Conservation (phyloP, 1,140 invertebrate genomes). For the Drosophila ogumai region DNA sequence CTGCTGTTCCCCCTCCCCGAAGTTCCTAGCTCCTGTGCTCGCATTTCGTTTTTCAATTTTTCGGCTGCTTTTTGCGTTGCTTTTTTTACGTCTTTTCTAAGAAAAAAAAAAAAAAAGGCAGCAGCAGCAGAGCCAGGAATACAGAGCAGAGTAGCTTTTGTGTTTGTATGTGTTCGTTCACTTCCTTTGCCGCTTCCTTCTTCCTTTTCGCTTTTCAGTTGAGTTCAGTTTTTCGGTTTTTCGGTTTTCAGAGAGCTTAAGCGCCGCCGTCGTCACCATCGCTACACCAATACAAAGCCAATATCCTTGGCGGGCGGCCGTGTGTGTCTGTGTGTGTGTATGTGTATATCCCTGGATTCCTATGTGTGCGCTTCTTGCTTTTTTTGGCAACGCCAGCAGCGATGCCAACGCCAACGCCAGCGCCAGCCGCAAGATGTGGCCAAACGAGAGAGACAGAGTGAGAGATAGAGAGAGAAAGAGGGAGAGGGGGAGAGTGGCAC, state of each 20-base stretch:
- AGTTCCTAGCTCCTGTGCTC: background rate
- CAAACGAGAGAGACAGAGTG: constrained; percentile 9
- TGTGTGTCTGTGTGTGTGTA: constrained; percentile 11
- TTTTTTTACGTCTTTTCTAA: constrained; percentile 39
- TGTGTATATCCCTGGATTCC: constrained; percentile 12
- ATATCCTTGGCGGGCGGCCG: constrained; percentile 13
- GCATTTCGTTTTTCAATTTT: constrained; percentile 51
- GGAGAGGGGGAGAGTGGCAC: background rate
- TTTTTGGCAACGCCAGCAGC: constrained; percentile 45
- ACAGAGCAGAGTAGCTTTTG: constrained; percentile 24
- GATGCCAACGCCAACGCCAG: constrained; percentile 19
- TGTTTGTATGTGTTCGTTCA: constrained; percentile 41
- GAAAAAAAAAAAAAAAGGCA: constrained; percentile 24
- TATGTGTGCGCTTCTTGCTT: constrained; percentile 22
- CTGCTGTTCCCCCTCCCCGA: background rate
- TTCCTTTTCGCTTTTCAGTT: constrained; percentile 55
- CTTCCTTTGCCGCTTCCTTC: constrained; percentile 77
- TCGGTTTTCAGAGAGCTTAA: constrained; percentile 56
- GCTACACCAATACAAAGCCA: constrained; percentile 10
- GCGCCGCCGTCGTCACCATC: constrained; percentile 63
- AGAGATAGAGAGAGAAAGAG: background rate
- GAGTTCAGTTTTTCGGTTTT: constrained; percentile 20
- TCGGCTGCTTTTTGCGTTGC: constrained; percentile 43
- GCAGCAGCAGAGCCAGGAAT: constrained; percentile 21
- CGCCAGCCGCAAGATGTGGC: constrained; percentile 19